Base-by-base conservation (phyloP, 2,113 vertebrate genomes). In the Apteryx owenii region DNA sequence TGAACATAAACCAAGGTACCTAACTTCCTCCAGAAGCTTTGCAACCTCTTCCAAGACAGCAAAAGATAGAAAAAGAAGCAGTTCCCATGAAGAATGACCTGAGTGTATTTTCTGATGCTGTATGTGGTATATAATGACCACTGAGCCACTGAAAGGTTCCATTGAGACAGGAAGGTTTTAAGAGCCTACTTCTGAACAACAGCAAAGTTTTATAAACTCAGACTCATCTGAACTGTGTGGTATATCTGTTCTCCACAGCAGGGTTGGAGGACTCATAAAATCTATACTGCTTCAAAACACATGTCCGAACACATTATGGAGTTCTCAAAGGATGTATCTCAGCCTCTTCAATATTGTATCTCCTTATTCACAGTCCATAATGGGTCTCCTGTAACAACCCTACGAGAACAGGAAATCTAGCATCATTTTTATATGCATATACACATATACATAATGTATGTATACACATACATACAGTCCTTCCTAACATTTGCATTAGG, bases 391-490 rank as follows among this genome's bases (percentile, higher is more conserved):
- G 16, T 61, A 66, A 15, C 5, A 71, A 23, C n/a, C 12, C 31
- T 65, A 4, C 46, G 7, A 31, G 8, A 73, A 18, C 29, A 18
- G 78, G 23, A 69, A 61, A 50, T 60, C 40, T 62, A 38, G 4
- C 2, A 62, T 62, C 22, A 16, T 16, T 56, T 7, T 23, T 62
- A 26, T 33, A 42, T 38, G 10, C 2, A 28, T 36, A 29, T 6
- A 58, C 29, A 17, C 23, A 56, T 6, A 8, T 31, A 12, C 10
- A 56, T 65, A 38, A 10, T 65, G 2, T 66, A 36, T 21, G 46
- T 18, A 36, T 4, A 23, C 62, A 53, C 15, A 38, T 19, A 54
- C 29, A 7, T 29, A 76, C 3, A 44, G 5, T 20, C 0, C 0
- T 66, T 88, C 31, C 77, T 69, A 83, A 72, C 5, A 28, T 66